Evolutionary conservation across 1,140 invertebrate genomes (phyloP), one percentile per base, ranked within the genome.

Genomic region (Oscheius sp.): DNA sequence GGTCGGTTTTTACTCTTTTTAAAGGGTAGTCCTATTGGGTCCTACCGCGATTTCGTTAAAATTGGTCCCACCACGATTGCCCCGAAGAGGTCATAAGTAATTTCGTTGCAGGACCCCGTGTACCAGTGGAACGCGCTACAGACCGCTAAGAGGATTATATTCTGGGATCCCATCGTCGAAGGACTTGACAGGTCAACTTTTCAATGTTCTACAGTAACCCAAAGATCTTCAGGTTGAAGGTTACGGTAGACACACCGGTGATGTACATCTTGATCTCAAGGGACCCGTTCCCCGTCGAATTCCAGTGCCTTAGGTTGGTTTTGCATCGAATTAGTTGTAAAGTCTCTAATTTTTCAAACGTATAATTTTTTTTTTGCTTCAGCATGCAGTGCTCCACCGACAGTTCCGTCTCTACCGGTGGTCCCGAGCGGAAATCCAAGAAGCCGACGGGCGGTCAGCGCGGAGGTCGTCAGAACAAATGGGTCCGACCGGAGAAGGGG

Each of bases 361-460:
- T 45, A 18, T 45, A 45, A 45, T 18, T 45, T 45, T 45, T 23
- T 23, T 23, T 45, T 59, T n/a, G n/a, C 52, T 64, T 64, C 62
- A 64, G 64, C 45, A 68, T 68, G 26, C 66, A 68, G 63, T 34
- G 35, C 23, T 46, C 61, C 4, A 13, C 36, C 52, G 55, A 68
- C 38, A 49, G 38, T 42, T 3, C 32, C 34, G 3, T 26, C 3
- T 13, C 3, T 26, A 49, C 4, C n/a, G 26, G 34, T 3, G n/a
- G n/a, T n/a, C n/a, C n/a, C n/a, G n/a, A n/a, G 29, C 10, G 4
- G 32, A 26, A 23, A 64, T 10, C 18, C 15, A 58, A 52, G 29
- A 10, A 59, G 66, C 61, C 7, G n/a, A 4, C 28, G 28, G 63
- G 63, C n/a, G 28, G 63, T 10, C 13, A 26, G 28, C n/a, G 7